Evolutionary conservation across 2,113 vertebrate species (phyloP).

Genomic region (Caloenas nicobarica): DNA sequence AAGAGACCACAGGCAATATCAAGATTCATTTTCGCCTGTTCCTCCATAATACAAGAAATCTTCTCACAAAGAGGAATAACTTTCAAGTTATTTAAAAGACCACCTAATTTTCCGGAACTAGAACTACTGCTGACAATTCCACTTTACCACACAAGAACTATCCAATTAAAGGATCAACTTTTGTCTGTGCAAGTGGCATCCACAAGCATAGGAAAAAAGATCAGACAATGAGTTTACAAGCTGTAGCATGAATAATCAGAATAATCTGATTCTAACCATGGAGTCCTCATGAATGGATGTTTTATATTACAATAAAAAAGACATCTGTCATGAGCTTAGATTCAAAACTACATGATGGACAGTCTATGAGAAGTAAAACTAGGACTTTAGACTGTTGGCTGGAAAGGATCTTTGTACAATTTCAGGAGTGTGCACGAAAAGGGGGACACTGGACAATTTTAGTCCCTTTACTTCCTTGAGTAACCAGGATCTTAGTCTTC

Average conservation of each 20-base stretch:
- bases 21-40: neutral
- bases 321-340: neutral
- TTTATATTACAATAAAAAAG: slow-evolving; percentile 1
- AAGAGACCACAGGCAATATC: neutral
- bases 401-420: neutral
- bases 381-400: neutral
- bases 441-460: neutral
- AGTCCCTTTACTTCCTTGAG: neutral
- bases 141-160: slow-evolving; percentile 15
- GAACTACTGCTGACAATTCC: slow-evolving; percentile 29
- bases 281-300: slow-evolving; percentile 3
- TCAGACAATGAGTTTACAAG: neutral
- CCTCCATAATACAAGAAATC: neutral
- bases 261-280: slow-evolving; percentile 10
- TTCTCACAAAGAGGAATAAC: neutral
- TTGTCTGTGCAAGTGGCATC: slow-evolving; percentile 35
- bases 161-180: slow-evolving; percentile 24
- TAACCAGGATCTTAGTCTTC: neutral
- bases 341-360: neutral
- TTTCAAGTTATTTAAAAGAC: neutral
- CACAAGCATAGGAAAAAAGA: slow-evolving; percentile 9
- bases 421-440: neutral
- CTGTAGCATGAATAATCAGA: slow-evolving; percentile 13
- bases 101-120: neutral
- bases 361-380: neutral